Evolutionary conservation across 2,113 vertebrate species (phyloP), one percentile per base, ranked within the genome.

Genomic region (Syngnathoides biaculeatus): DNA sequence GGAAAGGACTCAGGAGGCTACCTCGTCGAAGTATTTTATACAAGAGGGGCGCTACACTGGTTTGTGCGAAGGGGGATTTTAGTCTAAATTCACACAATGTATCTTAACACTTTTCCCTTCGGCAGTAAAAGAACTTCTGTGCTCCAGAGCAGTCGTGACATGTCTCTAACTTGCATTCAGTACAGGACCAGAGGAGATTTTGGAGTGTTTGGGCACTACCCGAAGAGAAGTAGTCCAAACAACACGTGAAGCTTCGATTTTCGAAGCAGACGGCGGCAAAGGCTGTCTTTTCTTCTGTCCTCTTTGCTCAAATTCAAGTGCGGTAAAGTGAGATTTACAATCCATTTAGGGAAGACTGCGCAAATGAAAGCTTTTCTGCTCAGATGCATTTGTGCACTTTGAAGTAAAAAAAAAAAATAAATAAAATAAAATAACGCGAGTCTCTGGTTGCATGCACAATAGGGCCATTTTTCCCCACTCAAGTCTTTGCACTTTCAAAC

Each of bases 361-460:
- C 22, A 22, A 53, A 26, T 53, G n/a, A 24, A 53, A 2, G 52
- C 10, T 53, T 53, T 11, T n/a, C 52, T 12, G n/a, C 11, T 53
- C 52, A 53, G 9, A 12, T 8, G 1, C 1, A n/a, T 22, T 53
- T 53, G 22, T 22, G 2, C 3, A 22, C 10, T 53, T 53, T 22
- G 52, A 4, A 24, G n/a, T 11, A 22, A 24, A 53, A 53, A 50
- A 53, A 22, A 66, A 48, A 13, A 72, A 30, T 14, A 5, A 35
- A 27, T 26, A 35, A 39, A 64, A 68, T 59, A 27, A 30, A 11
- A 11, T 22, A 3, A 65, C 42, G 11, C 4, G 13, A 63, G 65
- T 78, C 53, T 77, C 14, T 4, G 38, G 40, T 73, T 75, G 72
- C 22, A 27, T 39, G 30, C 67, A 14, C 63, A 47, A n/a, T 60